Conservation (phyloP, 2,888 invertebrate species). For the Spialia ferax region DNA sequence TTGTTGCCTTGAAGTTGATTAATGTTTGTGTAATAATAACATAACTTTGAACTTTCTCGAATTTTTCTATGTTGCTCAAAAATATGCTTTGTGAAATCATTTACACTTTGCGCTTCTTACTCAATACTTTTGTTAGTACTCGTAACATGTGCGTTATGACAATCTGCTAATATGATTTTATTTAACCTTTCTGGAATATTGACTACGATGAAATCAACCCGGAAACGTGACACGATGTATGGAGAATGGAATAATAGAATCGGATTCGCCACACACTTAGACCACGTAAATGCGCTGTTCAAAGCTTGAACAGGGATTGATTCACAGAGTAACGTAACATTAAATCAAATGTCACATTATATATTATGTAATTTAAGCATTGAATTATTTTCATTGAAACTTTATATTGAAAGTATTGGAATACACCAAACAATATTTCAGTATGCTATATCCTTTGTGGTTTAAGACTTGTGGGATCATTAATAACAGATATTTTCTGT, state of each 20-base stretch:
- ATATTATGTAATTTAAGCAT: too few species aligned
- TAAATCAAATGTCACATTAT: conserved; percentile 10
- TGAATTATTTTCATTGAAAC: conserved; percentile 3
- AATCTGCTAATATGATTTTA: neutral
- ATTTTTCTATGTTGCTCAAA: too few species aligned
- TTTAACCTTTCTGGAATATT: conserved; percentile 12
- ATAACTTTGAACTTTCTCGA: too few species aligned
- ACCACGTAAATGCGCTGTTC: conserved; percentile 16
- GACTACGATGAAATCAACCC: conserved; percentile 15
- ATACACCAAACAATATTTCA: too few species aligned
- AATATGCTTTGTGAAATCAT: too few species aligned
- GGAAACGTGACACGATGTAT: conserved; percentile 18
- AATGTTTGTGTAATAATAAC: too few species aligned
- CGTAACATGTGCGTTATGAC: neutral
- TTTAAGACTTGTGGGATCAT: too few species aligned
- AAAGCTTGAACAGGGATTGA: conserved; percentile 28
- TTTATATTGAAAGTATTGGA: neutral
- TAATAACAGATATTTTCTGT: too few species aligned
- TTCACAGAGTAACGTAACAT: conserved; percentile 9
- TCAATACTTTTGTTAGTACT: neutral
- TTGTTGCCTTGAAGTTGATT: neutral
- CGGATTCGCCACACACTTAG: conserved; percentile 31
- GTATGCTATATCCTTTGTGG: too few species aligned
- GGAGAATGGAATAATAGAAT: conserved; percentile 25
- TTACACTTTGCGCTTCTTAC: too few species aligned